Percentiles rank a stretch among this genome's conserved stretches.
phyloP scores from a whole-genome alignment of 2,797 vertebrate species.

The Tympanoctomys barrerae region DNA sequence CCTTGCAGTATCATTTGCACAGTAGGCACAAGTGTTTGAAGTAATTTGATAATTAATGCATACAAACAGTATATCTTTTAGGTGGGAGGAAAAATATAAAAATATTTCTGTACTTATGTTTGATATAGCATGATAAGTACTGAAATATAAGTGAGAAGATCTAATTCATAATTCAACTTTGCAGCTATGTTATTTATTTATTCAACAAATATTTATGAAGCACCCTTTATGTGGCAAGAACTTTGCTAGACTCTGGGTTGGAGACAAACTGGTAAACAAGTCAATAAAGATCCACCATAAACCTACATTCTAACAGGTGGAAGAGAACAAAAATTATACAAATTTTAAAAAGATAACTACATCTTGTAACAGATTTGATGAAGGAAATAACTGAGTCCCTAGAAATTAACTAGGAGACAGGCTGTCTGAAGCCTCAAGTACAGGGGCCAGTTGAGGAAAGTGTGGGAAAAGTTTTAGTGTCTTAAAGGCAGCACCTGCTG shows the following conservation, averaged over 20 bases:
- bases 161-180: conserved; percentile 54
- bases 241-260: not conserved
- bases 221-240: not conserved
- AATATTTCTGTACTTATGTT: not conserved
- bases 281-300: conserved; percentile 17
- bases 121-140: conserved; percentile 32
- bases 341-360: not conserved
- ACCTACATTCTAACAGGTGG: conserved; percentile 20
- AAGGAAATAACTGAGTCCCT: conserved; percentile 22
- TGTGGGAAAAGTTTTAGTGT: not conserved
- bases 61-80: not conserved
- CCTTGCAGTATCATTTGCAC: not conserved
- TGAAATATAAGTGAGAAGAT: conserved; percentile 56
- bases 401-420: not conserved
- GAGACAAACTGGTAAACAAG: conserved; percentile 25
- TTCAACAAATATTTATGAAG: conserved; percentile 48
- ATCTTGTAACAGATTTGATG: not conserved
- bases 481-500: not conserved
- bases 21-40: conserved; percentile 25
- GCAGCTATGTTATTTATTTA: not conserved
- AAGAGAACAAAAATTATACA: not conserved
- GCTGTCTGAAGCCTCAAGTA: not conserved
- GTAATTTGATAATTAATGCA: not conserved
- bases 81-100: not conserved
- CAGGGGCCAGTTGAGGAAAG: not conserved